phyloP scores from a whole-genome alignment of 2,888 invertebrate genomes.

The Poecilobothrus nobilitatus region DNA sequence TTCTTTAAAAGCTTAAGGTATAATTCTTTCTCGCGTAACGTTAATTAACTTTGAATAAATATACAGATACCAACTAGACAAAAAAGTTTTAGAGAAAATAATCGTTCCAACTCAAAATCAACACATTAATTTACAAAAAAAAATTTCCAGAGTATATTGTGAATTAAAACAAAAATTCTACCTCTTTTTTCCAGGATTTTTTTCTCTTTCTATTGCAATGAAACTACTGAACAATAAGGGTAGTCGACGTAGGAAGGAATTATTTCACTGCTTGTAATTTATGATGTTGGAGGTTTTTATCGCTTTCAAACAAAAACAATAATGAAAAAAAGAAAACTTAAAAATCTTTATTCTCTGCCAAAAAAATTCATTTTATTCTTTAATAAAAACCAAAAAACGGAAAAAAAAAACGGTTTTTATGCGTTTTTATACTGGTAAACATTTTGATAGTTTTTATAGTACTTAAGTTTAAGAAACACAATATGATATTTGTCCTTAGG shows the following conservation, averaged over 20 bases:
- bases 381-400: background rate
- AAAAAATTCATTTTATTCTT: background rate
- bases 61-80: too few species aligned
- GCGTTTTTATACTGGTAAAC: background rate
- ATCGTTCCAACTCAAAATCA: too few species aligned
- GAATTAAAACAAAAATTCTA: background rate
- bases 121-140: too few species aligned
- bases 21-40: too few species aligned
- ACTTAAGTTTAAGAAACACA: too few species aligned
- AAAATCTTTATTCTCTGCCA: background rate
- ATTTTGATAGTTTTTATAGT: background rate
- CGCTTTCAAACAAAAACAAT: background rate
- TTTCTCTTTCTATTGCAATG: too few species aligned
- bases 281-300: slow-evolving; percentile 4
- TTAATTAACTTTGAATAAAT: too few species aligned
- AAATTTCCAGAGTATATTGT: background rate
- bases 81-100: background rate
- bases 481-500: too few species aligned
- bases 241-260: background rate
- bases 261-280: background rate
- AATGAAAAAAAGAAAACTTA: background rate
- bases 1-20: too few species aligned
- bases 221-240: background rate
- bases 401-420: background rate
- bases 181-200: too few species aligned